Evolutionary conservation across 2,113 vertebrate species (phyloP), one percentile per base, ranked within the genome.

Genomic region (Guaruba guarouba): DNA sequence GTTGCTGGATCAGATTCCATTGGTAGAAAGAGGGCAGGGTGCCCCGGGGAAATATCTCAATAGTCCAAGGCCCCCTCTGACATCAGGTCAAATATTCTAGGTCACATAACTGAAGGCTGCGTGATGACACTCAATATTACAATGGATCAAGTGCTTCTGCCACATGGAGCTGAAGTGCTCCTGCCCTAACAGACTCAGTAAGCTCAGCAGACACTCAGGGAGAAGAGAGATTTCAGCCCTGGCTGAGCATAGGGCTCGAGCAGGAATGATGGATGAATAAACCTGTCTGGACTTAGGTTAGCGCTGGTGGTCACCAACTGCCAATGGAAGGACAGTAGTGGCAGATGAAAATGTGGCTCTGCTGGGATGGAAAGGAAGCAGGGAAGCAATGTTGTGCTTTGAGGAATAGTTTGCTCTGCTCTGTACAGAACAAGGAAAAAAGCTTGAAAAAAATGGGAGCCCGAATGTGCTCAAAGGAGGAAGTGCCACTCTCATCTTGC

Each of bases 21-120:
- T 22, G 73, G 96, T 82, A 82, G 91, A 73, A 82, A 76, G 89
- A 96, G 89, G 89, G 85, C 88, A 88, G 86, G 43, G 76, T 90
- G 93, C 96, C 74, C 96, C 14, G 62, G 73, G 91, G 89, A 92
- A 95, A 97, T 90, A 91, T 83, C 85, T 96, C 81, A 37, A 35
- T 35, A 88, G 92, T 79, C 92, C 55, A 20, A 84, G 89, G 83
- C 88, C 85, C 84, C 67, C 88, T 92, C 71, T 96, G 95, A 97
- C 92, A 96, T 91, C 41, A 44, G 84, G 92, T 93, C 96, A 98
- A 97, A 96, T 97, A 96, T 97, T 96, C 94, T 25, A 57, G 96
- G 95, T 96, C 95, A 90, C 96, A 95, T 96, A 98, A 51, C 81
- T 68, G 52, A 82, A 95, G 95, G 86, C 95, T 88, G 95, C 76